A percentile compares a stretch with the other conserved stretches of the same genome.
Evolutionary conservation across 1,140 invertebrate genomes (phyloP).

Genomic region (Drosophila saltans): DNA sequence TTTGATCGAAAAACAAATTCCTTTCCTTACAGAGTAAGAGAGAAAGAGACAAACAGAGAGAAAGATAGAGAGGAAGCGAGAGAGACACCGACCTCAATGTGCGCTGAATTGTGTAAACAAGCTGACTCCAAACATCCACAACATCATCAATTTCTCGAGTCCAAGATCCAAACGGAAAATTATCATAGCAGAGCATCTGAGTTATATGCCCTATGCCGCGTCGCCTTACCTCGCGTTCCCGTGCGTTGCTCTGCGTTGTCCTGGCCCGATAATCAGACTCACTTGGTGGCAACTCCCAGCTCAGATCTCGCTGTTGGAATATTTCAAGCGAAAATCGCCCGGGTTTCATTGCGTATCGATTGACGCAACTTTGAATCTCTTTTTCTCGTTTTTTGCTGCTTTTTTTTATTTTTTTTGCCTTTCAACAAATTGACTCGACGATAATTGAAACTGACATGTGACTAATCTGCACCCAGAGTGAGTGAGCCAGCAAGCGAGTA

Average conservation of each 20-base stretch:
- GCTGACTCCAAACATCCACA: slow-evolving; percentile 81
- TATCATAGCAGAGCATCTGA: slow-evolving; percentile 82
- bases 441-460: slow-evolving; percentile 82
- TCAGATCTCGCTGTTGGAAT: slow-evolving; percentile 63
- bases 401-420: slow-evolving; percentile 12
- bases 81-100: slow-evolving; percentile 70
- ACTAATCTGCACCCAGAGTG: slow-evolving; percentile 17
- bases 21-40: slow-evolving; percentile 45
- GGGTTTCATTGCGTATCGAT: slow-evolving; percentile 34
- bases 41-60: slow-evolving; percentile 31
- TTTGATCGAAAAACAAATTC: slow-evolving; percentile 67
- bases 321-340: slow-evolving; percentile 56
- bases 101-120: slow-evolving; percentile 82
- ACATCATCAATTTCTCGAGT: slow-evolving; percentile 75
- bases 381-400: slow-evolving; percentile 22
- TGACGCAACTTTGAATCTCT: slow-evolving; percentile 29
- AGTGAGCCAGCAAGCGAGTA: background rate
- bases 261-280: slow-evolving; percentile 78
- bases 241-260: slow-evolving; percentile 47
- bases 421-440: slow-evolving; percentile 79
- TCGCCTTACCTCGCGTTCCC: slow-evolving; percentile 31
- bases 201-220: slow-evolving; percentile 77
- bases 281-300: slow-evolving; percentile 64
- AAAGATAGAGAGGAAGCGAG: slow-evolving; percentile 38
- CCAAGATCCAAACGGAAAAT: slow-evolving; percentile 49